Percentiles rank a stretch among this genome's conserved stretches.
Conservation (phyloP, 2,888 invertebrate species). For the Ptilodon capucinus region DNA sequence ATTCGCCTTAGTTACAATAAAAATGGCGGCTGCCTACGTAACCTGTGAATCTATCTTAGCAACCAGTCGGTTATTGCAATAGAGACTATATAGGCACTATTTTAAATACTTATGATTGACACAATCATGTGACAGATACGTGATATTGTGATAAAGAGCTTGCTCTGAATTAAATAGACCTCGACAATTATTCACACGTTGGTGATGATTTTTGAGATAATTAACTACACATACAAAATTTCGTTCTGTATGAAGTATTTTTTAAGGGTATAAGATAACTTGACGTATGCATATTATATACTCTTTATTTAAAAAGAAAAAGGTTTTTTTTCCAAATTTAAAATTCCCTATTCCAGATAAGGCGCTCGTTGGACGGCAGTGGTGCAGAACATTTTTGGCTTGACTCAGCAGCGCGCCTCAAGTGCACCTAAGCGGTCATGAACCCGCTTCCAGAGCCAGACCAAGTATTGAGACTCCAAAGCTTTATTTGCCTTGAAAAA, state of each 20-base stretch:
- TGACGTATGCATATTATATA: no score
- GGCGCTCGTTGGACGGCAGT: constrained; percentile 37
- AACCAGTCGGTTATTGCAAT: no score
- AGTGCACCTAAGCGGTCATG: constrained; percentile 58
- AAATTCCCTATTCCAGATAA: constrained; percentile 44
- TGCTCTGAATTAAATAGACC: no score
- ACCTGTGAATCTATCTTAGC: constrained; percentile 17
- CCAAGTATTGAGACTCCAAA: constrained; percentile 34
- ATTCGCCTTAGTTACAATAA: constrained; percentile 27
- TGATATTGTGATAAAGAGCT: no score
- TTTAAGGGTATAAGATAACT: no score
- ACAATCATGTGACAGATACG: background rate
- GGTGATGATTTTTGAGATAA: background rate
- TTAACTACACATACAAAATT: no score
- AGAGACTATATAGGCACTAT: background rate
- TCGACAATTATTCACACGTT: background rate
- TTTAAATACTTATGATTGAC: background rate
- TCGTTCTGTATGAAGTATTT: no score
- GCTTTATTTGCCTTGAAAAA: constrained; percentile 30
- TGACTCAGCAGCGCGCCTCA: constrained; percentile 38
- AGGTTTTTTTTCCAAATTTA: constrained; percentile 20
- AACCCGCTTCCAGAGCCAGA: constrained; percentile 39
- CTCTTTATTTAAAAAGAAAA: no score
- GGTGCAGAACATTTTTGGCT: constrained; percentile 53
- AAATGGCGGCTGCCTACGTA: constrained; percentile 26